Base-by-base conservation (phyloP, 2,113 vertebrate genomes). In the Engraulis encrasicolus region DNA sequence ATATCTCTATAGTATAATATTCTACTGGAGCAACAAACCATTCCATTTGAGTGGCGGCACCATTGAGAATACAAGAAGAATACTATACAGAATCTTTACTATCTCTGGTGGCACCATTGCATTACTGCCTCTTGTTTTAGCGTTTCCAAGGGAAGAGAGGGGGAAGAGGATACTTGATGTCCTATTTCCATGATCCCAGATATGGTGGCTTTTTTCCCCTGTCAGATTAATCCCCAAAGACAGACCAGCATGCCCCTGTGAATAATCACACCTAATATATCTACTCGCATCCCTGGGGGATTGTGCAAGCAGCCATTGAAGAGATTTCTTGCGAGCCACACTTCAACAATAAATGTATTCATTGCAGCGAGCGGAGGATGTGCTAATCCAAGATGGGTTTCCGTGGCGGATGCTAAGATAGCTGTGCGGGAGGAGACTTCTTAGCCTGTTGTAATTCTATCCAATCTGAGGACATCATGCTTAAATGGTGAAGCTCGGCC, bases 311-410 rank as follows among this genome's bases (percentile, higher is more conserved):
- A 61, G 81, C 86, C 20, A 61, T 71, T n/a, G 34, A 58, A 81
- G 71, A 86, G 81, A 88, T 85, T 27, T 1, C 54, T 85, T 81
- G 78, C 81, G 81, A 82, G 82, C 81, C 80, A 66, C 82, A 78
- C 82, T 23, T 87, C 34, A 23, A 50, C 84, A 83, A 27, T 80
- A 86, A 86, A 90, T 81, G 85, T 61, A 78, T 88, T 83, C 81
- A 82, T 85, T 85, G 37, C 78, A 54, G 78, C 36, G 37, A 77
- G 77, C 54, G 83, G 78, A 82, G 50, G 37, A 58, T 82, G 86
- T 84, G 78, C 86, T 90, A 88, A 91, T 90, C 89, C 82, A n/a
- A 71, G 34, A 85, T 79, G 77, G 90, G 83, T 89, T 89, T 88
- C 79, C 52, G 45, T 45, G 81, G 83, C 48, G 82, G 87, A 87